These are phyloP conservation scores for Mormyrops boulengeri DNA, from an alignment of 2,797 vertebrate genomes.

Conservation along the genomic window DNA sequence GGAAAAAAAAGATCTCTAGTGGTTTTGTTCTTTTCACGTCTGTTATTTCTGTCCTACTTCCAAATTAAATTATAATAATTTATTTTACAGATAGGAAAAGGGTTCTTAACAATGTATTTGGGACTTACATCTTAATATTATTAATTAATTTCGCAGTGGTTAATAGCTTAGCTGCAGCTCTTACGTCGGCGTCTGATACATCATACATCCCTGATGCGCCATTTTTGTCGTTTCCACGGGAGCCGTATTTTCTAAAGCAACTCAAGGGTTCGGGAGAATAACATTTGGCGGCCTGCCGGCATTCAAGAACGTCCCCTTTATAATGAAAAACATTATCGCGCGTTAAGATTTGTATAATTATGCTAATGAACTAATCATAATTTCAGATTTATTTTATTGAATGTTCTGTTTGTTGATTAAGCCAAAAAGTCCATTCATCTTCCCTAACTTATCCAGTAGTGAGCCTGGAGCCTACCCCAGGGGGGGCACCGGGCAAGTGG, in stretches of 20 bases:
- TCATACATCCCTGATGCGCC: not conserved
- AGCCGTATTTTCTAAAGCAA: not conserved
- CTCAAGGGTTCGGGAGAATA: not conserved
- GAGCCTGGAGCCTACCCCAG: not conserved
- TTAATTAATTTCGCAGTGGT: not conserved
- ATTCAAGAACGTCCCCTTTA: not conserved
- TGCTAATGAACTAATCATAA: not conserved
- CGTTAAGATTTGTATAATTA: not conserved
- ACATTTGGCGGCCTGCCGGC: not conserved
- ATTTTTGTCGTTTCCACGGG: not conserved
- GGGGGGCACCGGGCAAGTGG: not conserved
- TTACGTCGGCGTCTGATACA: not conserved
- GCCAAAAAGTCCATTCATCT: not conserved
- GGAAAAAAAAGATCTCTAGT: slow-evolving; percentile 10
- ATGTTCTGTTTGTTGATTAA: not conserved
- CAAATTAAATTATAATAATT: slow-evolving; percentile 11
- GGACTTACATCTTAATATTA: not conserved
- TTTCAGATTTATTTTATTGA: not conserved
- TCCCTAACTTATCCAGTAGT: not conserved
- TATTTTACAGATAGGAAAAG: not conserved
- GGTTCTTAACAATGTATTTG: not conserved
- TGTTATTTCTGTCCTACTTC: slow-evolving; percentile 42
- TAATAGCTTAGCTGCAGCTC: not conserved
- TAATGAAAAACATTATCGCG: not conserved
- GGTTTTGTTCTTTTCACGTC: slow-evolving; percentile 27